These are phyloP conservation scores for Acanthurus tractus DNA, from an alignment of 2,797 vertebrate genomes.

Conservation along the genomic window DNA sequence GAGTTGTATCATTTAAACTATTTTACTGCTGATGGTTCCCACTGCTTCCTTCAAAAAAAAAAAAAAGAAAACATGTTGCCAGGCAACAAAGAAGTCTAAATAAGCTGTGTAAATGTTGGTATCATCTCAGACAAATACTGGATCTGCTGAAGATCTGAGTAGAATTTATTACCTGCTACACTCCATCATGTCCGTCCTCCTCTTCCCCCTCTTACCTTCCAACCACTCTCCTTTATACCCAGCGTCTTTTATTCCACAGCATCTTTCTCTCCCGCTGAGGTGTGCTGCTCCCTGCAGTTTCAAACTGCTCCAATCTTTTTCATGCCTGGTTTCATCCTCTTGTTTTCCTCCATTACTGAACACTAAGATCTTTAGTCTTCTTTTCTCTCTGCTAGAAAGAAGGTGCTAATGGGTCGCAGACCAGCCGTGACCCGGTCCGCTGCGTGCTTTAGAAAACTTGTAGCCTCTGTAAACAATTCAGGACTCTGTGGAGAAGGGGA, in stretches of 20 bases:
- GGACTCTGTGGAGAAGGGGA: constrained; percentile 28
- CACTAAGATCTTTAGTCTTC: constrained; percentile 38
- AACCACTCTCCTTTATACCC: constrained; percentile 38
- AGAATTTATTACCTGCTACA: constrained; percentile 34
- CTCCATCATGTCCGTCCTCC: constrained; percentile 22
- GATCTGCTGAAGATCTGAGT: constrained; percentile 12
- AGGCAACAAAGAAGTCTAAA: constrained; percentile 22
- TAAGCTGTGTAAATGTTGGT: background rate
- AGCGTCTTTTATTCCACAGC: constrained; percentile 55
- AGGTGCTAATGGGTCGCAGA: constrained; percentile 43
- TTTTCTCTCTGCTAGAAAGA: constrained; percentile 16
- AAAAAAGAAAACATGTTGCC: constrained; percentile 36
- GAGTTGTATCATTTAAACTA: constrained; percentile 32
- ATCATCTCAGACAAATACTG: background rate
- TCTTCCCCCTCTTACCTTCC: constrained; percentile 39
- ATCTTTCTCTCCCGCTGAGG: constrained; percentile 34
- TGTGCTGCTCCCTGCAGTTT: constrained; percentile 31
- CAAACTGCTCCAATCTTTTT: constrained; percentile 25
- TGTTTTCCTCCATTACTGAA: constrained; percentile 48
- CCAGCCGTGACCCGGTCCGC: constrained; percentile 43
- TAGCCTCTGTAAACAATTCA: constrained; percentile 49
- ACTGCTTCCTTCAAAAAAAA: background rate
- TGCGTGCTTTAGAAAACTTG: constrained; percentile 44
- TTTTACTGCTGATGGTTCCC: constrained; percentile 11
- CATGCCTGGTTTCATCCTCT: constrained; percentile 39